A percentile compares a stretch with the other conserved stretches of the same genome.
Conservation (phyloP, 1,140 invertebrate genomes). For the Bacillus rossius region DNA sequence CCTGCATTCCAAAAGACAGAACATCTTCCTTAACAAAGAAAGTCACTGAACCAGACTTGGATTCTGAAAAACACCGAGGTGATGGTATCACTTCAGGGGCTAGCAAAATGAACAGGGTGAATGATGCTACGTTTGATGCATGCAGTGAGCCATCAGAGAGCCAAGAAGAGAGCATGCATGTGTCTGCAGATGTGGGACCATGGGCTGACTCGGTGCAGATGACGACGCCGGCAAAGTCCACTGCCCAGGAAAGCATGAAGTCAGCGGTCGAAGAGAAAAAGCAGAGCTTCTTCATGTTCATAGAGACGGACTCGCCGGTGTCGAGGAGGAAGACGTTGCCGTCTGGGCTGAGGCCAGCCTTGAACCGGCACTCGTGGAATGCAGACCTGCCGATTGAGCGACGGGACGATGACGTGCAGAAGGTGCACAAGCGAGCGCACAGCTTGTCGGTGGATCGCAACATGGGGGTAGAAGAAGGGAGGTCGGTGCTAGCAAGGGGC, state of each 20-base stretch:
- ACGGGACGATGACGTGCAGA: constrained; percentile 17
- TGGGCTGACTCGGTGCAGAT: background rate
- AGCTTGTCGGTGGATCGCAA: constrained; percentile 36
- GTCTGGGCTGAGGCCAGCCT: constrained; percentile 42
- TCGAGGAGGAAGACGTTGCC: constrained; percentile 47
- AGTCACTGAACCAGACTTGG: background rate
- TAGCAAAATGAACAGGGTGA: no score
- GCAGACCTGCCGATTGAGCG: constrained; percentile 20
- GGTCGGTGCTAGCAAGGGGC: constrained; percentile 1
- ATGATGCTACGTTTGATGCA: background rate
- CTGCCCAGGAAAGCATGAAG: constrained; percentile 1
- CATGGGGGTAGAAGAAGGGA: background rate
- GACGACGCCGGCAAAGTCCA: background rate
- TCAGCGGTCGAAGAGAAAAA: constrained; percentile 29
- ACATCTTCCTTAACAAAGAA: background rate
- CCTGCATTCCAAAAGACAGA: background rate
- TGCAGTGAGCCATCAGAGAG: background rate
- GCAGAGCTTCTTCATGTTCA: constrained; percentile 50
- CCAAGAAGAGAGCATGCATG: background rate
- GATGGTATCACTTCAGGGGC: no score
- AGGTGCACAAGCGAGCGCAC: constrained; percentile 52
- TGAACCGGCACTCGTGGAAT: constrained; percentile 56
- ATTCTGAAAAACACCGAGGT: no score
- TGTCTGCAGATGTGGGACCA: background rate
- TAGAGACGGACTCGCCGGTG: constrained; percentile 52